Base-by-base conservation (phyloP, 2,797 vertebrate species). In the Leontopithecus rosalia region DNA sequence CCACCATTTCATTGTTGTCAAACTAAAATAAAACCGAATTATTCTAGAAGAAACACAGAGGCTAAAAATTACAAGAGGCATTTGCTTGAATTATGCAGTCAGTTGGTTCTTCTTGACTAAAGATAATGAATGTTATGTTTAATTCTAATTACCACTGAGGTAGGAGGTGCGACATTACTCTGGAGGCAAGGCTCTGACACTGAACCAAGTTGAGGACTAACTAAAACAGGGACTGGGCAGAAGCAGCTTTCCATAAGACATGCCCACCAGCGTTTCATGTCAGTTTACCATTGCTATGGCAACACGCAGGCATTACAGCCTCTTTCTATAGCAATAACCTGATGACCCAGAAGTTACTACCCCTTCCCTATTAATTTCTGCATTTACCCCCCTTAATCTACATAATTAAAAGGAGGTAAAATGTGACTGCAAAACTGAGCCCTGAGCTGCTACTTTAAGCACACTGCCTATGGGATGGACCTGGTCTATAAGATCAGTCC, bases 81-180 rank as follows among this genome's bases (percentile, higher is more conserved):
- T 86, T 41, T 94, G 39, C 2, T 12, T 93, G 28, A 55, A 41
- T 88, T 82, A 61, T 9, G 30, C 39, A 83, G 30, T 10, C 6
- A 86, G 26, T 61, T 88, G 19, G 15, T 89, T 85, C 85, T 80
- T 87, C 43, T 33, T 77, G 1, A 86, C 7, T 46, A 11, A 11
- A 83, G n/a, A 72, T 80, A 76, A 83, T 24, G 5, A 79, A 94
- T 57, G 77, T 86, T 75, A 91, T 72, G 36, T 91, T 89, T 82
- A 72, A 64, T 80, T 95, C 24, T 72, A 91, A 64, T 91, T 91
- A 36, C 36, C 20, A 72, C 64, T 67, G 64, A n/a, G 17, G 33
- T n/a, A 67, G 17, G 64, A 67, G 33, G 64, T 67, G 33, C 7
- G 33, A 67, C 64, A 19, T n/a, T n/a, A 19, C 33, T 67, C 64